Percentiles rank a stretch among this genome's conserved stretches.
Conservation (phyloP, 2,888 invertebrate species). For the Ptycholaimellus sp. region DNA sequence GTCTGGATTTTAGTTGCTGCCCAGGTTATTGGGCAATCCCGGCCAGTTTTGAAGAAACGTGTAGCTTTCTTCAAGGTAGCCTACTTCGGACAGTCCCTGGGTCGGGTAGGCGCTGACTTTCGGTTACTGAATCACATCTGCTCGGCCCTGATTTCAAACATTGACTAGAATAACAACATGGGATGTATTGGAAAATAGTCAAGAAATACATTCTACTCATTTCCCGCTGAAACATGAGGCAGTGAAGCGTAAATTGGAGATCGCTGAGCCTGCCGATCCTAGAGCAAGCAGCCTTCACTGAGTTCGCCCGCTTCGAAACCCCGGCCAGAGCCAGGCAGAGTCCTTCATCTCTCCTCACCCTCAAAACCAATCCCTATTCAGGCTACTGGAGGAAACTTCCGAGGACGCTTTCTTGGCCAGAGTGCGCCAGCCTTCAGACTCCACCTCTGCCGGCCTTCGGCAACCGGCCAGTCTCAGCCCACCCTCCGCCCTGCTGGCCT, state of each 20-base stretch:
- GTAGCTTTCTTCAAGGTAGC: slow-evolving; percentile 49
- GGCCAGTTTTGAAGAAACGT: too few relatives aligned
- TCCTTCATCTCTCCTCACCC: background rate
- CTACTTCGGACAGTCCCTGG: slow-evolving; percentile 81
- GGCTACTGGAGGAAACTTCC: too few relatives aligned
- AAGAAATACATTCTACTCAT: too few relatives aligned
- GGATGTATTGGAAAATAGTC: too few relatives aligned
- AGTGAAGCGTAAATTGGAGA: too few relatives aligned
- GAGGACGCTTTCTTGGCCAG: slow-evolving; percentile 28
- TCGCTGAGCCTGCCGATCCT: slow-evolving; percentile 36
- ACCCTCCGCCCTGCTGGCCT: slow-evolving; percentile 34
- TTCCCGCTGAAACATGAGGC: too few relatives aligned
- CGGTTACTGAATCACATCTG: too few relatives aligned
- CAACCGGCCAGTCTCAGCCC: slow-evolving; percentile 14
- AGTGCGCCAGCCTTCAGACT: slow-evolving; percentile 16
- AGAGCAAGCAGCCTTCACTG: slow-evolving; percentile 23
- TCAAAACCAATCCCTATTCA: slow-evolving; percentile 41
- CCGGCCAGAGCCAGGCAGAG: slow-evolving; percentile 16
- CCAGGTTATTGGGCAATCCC: slow-evolving; percentile 42
- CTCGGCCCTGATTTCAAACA: too few relatives aligned
- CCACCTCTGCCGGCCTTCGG: slow-evolving; percentile 17
- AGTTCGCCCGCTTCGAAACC: slow-evolving; percentile 18
- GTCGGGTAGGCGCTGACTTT: slow-evolving; percentile 77
- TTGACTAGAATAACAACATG: too few relatives aligned
- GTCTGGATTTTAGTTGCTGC: slow-evolving; percentile 57